Evolutionary conservation across 2,113 vertebrate species (phyloP).

Genomic region (Apeltes quadracus): DNA sequence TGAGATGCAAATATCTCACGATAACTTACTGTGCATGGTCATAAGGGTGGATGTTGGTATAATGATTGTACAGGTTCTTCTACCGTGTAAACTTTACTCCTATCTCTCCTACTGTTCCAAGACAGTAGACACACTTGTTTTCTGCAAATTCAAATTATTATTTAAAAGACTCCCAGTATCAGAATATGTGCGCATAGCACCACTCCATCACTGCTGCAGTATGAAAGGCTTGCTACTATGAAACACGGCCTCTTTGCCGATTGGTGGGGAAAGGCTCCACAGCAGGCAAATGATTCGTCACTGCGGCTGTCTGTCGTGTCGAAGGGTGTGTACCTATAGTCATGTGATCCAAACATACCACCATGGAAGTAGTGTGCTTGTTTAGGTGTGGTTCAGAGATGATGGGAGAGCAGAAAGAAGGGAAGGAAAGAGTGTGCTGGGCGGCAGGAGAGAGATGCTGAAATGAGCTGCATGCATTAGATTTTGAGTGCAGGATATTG

Average conservation of each 20-base stretch:
- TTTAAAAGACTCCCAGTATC: background rate
- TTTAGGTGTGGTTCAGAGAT: conserved; percentile 61
- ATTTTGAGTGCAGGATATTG: background rate
- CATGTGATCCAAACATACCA: conserved; percentile 40
- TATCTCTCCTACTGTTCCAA: background rate
- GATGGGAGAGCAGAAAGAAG: background rate
- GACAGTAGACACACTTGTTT: background rate
- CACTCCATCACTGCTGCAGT: conserved; percentile 45
- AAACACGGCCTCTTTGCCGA: conserved; percentile 49
- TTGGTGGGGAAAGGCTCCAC: conserved; percentile 39
- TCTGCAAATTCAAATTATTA: background rate
- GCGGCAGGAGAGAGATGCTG: background rate
- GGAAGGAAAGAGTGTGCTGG: background rate
- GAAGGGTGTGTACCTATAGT: conserved; percentile 37
- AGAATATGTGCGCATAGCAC: conserved; percentile 21
- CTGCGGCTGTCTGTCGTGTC: conserved; percentile 18
- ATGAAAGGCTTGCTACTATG: conserved; percentile 45
- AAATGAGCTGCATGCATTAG: background rate
- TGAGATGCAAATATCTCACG: conserved; percentile 38
- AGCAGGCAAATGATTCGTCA: conserved; percentile 34
- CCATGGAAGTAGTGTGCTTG: conserved; percentile 30
- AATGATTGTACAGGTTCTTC: background rate
- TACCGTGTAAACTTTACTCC: background rate
- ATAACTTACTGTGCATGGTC: background rate
- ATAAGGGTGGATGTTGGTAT: conserved; percentile 1